Evolutionary conservation across 2,113 vertebrate genomes (phyloP).

Genomic region (Chloropsis cyanopogon): DNA sequence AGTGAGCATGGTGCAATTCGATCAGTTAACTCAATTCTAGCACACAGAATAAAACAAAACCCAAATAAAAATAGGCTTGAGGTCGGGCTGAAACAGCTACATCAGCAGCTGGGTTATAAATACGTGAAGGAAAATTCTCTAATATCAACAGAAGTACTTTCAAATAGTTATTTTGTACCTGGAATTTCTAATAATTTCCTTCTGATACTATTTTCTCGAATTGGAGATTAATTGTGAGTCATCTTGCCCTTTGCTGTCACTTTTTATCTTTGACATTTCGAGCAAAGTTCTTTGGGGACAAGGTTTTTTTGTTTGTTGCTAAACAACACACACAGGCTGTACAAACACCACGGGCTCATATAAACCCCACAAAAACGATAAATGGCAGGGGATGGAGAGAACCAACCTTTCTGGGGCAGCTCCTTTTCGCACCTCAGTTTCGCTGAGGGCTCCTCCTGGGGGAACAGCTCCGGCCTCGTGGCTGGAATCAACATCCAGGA

Average conservation of each 20-base stretch:
- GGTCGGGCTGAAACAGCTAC: neutral
- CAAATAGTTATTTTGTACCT: neutral
- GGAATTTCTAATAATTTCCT: neutral
- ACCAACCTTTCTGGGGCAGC: conserved; percentile 7
- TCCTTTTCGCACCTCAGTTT: neutral
- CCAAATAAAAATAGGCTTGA: neutral
- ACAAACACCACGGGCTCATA: rapidly evolving
- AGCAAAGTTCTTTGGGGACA: neutral
- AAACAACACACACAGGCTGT: rapidly evolving
- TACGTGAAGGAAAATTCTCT: neutral
- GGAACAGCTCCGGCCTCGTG: rapidly evolving
- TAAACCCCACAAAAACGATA: rapidly evolving
- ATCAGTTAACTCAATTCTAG: neutral
- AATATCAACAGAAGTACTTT: neutral
- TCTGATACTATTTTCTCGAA: neutral
- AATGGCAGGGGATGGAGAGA: neutral
- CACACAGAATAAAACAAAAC: neutral
- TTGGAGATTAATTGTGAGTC: neutral
- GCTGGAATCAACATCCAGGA: neutral
- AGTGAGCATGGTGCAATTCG: rapidly evolving
- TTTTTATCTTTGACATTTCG: neutral
- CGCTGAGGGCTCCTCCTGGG: neutral
- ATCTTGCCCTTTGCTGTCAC: neutral
- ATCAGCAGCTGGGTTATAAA: neutral
- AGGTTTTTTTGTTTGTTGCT: neutral